Evolutionary conservation across 2,888 invertebrate species (phyloP).

Genomic region (Eupithecia subumbrata): DNA sequence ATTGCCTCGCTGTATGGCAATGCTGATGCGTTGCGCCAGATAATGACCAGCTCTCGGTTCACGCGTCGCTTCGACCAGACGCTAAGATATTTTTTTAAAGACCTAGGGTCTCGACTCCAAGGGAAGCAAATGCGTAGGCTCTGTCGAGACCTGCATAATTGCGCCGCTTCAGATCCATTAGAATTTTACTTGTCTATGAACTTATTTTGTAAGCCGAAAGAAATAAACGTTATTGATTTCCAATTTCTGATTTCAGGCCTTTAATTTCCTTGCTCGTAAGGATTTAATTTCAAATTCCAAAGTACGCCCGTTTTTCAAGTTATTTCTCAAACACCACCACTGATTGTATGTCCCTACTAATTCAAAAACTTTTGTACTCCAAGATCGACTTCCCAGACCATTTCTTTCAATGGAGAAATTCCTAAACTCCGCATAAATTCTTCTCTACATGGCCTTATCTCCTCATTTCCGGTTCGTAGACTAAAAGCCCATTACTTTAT

Average conservation of each 20-base stretch:
- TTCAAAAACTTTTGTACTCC: neutral
- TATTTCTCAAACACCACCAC: neutral
- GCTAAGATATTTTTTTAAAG: too few species aligned
- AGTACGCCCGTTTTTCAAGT: neutral
- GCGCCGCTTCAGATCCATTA: too few species aligned
- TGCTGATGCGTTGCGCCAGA: too few species aligned
- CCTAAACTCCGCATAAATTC: slow-evolving; percentile 63
- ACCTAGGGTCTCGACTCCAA: too few species aligned
- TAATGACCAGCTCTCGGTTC: too few species aligned
- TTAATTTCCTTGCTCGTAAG: neutral
- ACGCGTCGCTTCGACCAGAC: too few species aligned
- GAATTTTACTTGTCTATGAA: too few species aligned
- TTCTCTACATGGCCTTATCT: slow-evolving; percentile 70
- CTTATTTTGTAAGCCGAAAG: neutral
- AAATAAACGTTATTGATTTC: neutral
- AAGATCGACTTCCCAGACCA: slow-evolving; percentile 49
- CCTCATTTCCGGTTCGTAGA: slow-evolving; percentile 64
- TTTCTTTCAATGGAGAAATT: slow-evolving; percentile 72
- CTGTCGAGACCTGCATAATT: too few species aligned
- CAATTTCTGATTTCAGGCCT: neutral
- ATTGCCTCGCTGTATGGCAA: too few species aligned
- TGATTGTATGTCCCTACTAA: neutral
- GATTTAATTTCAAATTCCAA: neutral
- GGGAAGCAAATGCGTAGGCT: too few species aligned
- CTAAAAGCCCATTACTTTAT: slow-evolving; percentile 75